phyloP scores from a whole-genome alignment of 2,797 vertebrate genomes.

The Pangasius macronema region DNA sequence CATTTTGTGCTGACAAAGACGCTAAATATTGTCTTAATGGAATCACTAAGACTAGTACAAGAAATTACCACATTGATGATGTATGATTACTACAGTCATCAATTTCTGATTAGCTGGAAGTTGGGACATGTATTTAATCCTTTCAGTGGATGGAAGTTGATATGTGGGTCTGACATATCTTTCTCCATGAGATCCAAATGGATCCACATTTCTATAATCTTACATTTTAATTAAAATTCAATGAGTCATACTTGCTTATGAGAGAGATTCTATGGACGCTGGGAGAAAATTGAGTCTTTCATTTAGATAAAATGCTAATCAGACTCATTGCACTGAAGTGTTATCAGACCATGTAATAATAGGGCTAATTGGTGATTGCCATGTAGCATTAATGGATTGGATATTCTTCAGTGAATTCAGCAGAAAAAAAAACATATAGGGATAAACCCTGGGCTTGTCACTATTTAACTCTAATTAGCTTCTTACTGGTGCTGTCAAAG shows the following conservation, averaged over 20 bases:
- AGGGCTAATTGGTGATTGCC: constrained; percentile 77
- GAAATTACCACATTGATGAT: constrained; percentile 60
- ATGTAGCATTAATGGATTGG: constrained; percentile 70
- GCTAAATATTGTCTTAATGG: constrained; percentile 71
- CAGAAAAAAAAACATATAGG: constrained; percentile 53
- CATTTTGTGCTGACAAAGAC: constrained; percentile 76
- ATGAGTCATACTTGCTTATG: constrained; percentile 74
- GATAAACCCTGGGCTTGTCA: constrained; percentile 27
- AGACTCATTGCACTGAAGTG: constrained; percentile 78
- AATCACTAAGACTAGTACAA: constrained; percentile 71
- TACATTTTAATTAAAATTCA: constrained; percentile 84
- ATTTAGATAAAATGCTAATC: constrained; percentile 84
- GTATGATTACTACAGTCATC: constrained; percentile 78
- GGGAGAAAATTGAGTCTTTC: constrained; percentile 80
- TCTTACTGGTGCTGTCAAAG: constrained; percentile 27
- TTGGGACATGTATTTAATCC: constrained; percentile 76
- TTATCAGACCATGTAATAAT: constrained; percentile 79
- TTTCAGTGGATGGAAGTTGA: constrained; percentile 74
- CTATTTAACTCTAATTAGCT: constrained; percentile 37
- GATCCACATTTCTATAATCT: constrained; percentile 72
- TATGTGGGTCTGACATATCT: constrained; percentile 67
- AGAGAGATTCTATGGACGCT: constrained; percentile 74
- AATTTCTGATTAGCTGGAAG: constrained; percentile 75
- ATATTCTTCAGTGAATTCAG: constrained; percentile 62
- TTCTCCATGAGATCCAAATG: constrained; percentile 71